A percentile compares a stretch with the other conserved stretches of the same genome.
Evolutionary conservation across 2,888 invertebrate species (phyloP).

Genomic region (Drosophila paranaensis): DNA sequence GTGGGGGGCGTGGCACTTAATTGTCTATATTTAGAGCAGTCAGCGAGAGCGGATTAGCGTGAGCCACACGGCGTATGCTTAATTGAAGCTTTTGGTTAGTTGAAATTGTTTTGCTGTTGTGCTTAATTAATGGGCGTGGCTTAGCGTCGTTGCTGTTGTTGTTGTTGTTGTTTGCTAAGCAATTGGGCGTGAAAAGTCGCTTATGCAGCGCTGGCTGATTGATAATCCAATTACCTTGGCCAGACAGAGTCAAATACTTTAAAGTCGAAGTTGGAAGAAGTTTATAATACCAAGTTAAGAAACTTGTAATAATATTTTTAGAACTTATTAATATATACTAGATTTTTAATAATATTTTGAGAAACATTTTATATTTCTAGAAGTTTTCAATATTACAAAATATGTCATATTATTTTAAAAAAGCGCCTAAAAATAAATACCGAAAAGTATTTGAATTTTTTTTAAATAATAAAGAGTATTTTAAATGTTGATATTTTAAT

Average conservation of each 20-base stretch:
- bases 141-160: neutral
- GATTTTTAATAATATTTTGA: too few relatives aligned
- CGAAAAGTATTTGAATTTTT: too few relatives aligned
- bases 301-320: too few relatives aligned
- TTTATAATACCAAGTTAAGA: too few relatives aligned
- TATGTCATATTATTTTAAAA: too few relatives aligned
- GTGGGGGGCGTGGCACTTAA: constrained; percentile 48
- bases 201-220: constrained; percentile 30
- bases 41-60: constrained; percentile 16
- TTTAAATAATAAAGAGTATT: too few relatives aligned
- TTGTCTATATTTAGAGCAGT: constrained; percentile 1
- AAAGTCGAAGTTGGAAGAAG: neutral
- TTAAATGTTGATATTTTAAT: too few relatives aligned
- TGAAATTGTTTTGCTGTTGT: constrained; percentile 24
- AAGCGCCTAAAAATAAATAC: too few relatives aligned
- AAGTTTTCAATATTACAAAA: too few relatives aligned
- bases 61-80: constrained; percentile 47
- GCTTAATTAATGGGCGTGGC: constrained; percentile 60
- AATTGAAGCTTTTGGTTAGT: constrained; percentile 52
- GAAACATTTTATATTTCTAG: too few relatives aligned
- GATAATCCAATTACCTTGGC: constrained; percentile 21
- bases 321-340: too few relatives aligned
- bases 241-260: neutral
- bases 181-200: constrained; percentile 31
- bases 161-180: constrained; percentile 23